Conservation (phyloP, 1,140 invertebrate species). For the Trinorchestia longiramus region DNA sequence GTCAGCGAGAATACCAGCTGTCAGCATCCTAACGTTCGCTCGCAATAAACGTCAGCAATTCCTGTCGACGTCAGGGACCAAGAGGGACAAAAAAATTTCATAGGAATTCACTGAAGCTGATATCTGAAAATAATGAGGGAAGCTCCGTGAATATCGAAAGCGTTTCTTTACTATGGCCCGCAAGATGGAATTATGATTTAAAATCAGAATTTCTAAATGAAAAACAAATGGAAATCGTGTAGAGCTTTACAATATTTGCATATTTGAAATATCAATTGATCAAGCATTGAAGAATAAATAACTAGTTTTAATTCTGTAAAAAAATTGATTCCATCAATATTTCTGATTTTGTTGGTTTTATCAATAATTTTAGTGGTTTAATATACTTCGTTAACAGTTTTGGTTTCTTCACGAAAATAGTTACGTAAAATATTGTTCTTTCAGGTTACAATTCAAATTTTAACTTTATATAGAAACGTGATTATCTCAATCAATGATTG, state of each 20-base stretch:
- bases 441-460: no score
- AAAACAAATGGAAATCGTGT: neutral
- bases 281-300: no score
- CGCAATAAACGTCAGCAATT: conserved; percentile 17
- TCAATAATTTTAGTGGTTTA: no score
- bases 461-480: no score
- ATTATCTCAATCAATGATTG: no score
- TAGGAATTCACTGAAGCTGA: neutral
- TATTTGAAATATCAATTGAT: neutral
- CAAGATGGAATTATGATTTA: neutral
- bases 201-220: neutral
- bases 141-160: neutral
- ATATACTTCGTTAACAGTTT: no score
- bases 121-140: neutral
- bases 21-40: neutral
- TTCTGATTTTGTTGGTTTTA: no score
- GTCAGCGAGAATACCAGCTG: neutral
- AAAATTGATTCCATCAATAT: no score
- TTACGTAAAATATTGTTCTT: no score
- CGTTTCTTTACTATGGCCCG: neutral
- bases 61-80: neutral
- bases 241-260: neutral
- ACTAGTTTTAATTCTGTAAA: no score
- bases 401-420: no score
- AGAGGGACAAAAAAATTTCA: neutral